Conservation (phyloP, 2,113 vertebrate genomes). For the Pseudorasbora parva region DNA sequence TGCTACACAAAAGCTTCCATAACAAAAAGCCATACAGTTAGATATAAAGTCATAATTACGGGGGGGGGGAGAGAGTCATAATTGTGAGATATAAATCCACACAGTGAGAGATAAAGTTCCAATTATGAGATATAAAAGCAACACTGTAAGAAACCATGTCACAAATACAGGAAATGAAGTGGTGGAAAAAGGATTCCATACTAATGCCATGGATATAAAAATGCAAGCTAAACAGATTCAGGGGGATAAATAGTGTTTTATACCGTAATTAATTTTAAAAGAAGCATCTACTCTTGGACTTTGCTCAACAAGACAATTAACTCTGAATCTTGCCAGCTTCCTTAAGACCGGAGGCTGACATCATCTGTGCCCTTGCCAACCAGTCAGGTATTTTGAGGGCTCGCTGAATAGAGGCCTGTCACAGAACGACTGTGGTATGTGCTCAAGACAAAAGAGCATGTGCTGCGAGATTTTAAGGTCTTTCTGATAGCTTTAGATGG, state of each 20-base stretch:
- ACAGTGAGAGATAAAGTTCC: too few species aligned
- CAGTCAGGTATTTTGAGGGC: constrained; percentile 62
- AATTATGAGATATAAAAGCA: neutral
- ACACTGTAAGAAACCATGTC: neutral
- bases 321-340: constrained; percentile 58
- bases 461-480: constrained; percentile 12
- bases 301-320: constrained; percentile 54
- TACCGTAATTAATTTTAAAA: constrained; percentile 29
- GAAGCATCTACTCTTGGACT: constrained; percentile 7
- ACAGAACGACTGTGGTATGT: constrained; percentile 57
- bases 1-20: too few species aligned
- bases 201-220: neutral
- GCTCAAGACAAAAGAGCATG: constrained; percentile 39
- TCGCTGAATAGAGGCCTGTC: constrained; percentile 51
- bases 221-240: neutral
- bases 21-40: too few species aligned
- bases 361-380: constrained; percentile 56
- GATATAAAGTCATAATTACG: too few species aligned
- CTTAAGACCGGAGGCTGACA: constrained; percentile 64
- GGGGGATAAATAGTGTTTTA: constrained; percentile 31
- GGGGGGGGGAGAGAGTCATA: too few species aligned
- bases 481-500: constrained; percentile 46
- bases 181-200: neutral
- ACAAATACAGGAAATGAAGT: neutral
- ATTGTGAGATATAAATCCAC: too few species aligned